Evolutionary conservation across 2,888 invertebrate genomes (phyloP), one percentile per base, ranked within the genome.

Genomic region (Lumbricus terrestris): DNA sequence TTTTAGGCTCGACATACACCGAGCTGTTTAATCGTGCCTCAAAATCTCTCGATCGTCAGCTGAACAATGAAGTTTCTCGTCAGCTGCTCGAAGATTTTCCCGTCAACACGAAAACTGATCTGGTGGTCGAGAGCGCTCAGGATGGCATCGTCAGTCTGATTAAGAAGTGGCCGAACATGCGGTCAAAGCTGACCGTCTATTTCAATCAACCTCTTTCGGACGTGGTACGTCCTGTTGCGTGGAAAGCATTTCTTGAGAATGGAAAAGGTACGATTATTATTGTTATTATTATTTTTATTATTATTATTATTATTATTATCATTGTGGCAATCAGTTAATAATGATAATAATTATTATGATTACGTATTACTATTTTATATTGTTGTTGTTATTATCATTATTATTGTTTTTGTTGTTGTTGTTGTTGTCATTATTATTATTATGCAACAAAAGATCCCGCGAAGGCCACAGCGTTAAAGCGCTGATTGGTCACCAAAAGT

Each of bases 121-220:
- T 94, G 13, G 92, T 95, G 34, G 92, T 94, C 82, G 94, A 94
- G 83, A 92, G 93, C 88, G 93, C 91, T 6, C 91, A 94, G 90
- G 95, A 94, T 90, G 95, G 94, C 16, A 93, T 93, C n/a, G 91
- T 94, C 29, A 93, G 93, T 90, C 90, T 95, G 88, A 92, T 95
- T 90, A 93, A 93, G 90, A 93, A 94, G 92, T 94, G 95, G 94
- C 95, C 95, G 34, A 94, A 94, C 47, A 94, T 95, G 94, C 94
- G 94, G 90, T 92, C 92, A 82, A 95, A 95, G 91, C 92, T 95
- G 11, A 92, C 93, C 85, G 92, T 93, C 38, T 94, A 94, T 92
- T 92, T 95, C 85, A 95, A 95, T 91, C 94, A 94, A 92, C 93
- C 94, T 18, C 92, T 95, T 29, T 94, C 94, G 33, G 91, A 92